These are phyloP conservation scores for Platycheirus albimanus DNA, from an alignment of 2,888 invertebrate species.

Conservation along the genomic window DNA sequence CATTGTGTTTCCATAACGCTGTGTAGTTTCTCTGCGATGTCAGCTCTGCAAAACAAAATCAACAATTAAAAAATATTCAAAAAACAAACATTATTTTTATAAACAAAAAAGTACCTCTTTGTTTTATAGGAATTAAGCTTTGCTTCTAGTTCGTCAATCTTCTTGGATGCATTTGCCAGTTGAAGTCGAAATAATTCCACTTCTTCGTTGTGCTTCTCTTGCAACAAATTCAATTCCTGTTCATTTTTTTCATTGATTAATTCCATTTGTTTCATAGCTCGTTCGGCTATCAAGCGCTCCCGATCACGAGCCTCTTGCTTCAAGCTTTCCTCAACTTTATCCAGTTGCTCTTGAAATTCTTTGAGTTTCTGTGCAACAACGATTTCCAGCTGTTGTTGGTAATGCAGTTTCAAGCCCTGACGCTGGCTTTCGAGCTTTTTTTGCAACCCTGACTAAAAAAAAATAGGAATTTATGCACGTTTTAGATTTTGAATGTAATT, in stretches of 20 bases:
- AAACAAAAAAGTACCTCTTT: slow-evolving; percentile 77
- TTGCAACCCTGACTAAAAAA: slow-evolving; percentile 83
- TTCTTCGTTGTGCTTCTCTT: slow-evolving; percentile 91
- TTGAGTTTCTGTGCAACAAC: slow-evolving; percentile 89
- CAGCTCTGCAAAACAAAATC: slow-evolving; percentile 83
- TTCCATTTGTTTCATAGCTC: slow-evolving; percentile 88
- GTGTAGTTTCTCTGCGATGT: slow-evolving; percentile 89
- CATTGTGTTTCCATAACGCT: slow-evolving; percentile 91
- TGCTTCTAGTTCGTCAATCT: slow-evolving; percentile 86
- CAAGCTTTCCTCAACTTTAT: slow-evolving; percentile 87
- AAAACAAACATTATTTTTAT: too few species aligned
- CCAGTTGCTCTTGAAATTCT: slow-evolving; percentile 90
- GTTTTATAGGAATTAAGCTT: slow-evolving; percentile 82
- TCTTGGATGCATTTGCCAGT: slow-evolving; percentile 87
- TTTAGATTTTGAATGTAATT: slow-evolving; percentile 1
- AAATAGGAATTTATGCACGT: slow-evolving; percentile 5
- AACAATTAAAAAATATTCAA: slow-evolving; percentile 1
- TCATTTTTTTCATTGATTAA: slow-evolving; percentile 89
- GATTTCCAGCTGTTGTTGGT: slow-evolving; percentile 91
- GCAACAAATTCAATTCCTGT: slow-evolving; percentile 89
- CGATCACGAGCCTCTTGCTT: slow-evolving; percentile 86
- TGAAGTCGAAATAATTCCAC: slow-evolving; percentile 88
- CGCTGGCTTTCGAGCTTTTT: slow-evolving; percentile 86
- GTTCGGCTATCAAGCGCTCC: slow-evolving; percentile 87
- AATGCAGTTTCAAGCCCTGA: slow-evolving; percentile 88